These are phyloP conservation scores for Poicephalus gulielmi DNA, from an alignment of 2,113 vertebrate species.

Conservation along the genomic window DNA sequence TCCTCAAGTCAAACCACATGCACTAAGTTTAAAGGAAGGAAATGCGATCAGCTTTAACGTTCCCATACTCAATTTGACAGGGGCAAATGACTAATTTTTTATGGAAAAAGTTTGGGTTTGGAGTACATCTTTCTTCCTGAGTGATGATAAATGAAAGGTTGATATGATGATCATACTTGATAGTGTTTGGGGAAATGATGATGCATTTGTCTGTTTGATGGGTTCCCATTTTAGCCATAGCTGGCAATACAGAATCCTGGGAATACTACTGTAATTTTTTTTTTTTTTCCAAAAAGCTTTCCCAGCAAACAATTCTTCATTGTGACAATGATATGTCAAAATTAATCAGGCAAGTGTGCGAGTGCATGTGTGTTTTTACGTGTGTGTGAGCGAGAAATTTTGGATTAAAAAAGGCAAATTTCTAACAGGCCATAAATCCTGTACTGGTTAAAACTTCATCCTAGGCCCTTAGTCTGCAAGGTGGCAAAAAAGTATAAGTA, in stretches of 20 bases:
- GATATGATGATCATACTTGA: constrained; percentile 32
- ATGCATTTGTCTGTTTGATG: background rate
- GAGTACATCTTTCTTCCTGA: constrained; percentile 47
- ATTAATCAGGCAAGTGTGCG: background rate
- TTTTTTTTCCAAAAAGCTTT: background rate
- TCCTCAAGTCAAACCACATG: background rate
- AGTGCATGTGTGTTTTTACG: background rate
- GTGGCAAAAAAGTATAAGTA: background rate
- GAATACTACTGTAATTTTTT: background rate
- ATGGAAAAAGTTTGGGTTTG: constrained; percentile 21
- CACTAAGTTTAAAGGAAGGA: background rate
- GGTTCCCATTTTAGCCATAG: background rate
- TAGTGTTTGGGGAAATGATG: constrained; percentile 17
- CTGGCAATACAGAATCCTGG: background rate
- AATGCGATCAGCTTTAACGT: background rate
- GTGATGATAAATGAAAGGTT: constrained; percentile 50
- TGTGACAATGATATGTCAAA: background rate
- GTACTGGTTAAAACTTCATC: background rate
- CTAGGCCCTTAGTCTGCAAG: background rate
- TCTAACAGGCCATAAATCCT: background rate
- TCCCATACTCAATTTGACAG: background rate
- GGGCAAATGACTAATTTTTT: constrained; percentile 35
- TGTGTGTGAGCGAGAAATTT: background rate
- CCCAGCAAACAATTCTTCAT: background rate
- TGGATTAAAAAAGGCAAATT: background rate